Percentiles rank a stretch among this genome's conserved stretches.
Evolutionary conservation across 1,140 invertebrate species (phyloP).

Genomic region (Formica selysi): DNA sequence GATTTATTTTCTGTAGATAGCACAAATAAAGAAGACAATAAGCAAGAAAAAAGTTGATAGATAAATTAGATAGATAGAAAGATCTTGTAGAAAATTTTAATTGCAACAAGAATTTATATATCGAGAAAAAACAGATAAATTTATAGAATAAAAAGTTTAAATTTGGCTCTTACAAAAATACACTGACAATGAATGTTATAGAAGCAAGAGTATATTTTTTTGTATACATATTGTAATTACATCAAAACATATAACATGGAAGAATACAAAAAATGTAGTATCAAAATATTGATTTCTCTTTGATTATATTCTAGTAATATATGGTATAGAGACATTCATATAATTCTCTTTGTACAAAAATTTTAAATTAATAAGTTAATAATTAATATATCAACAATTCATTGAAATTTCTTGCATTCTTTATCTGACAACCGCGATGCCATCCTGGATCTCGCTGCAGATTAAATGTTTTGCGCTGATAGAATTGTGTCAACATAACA

Average conservation of each 20-base stretch:
- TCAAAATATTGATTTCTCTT: background rate
- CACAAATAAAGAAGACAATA: background rate
- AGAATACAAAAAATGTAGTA: constrained; percentile 10
- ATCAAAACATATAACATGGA: background rate
- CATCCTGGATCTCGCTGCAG: constrained; percentile 75
- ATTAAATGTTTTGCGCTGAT: constrained; percentile 73
- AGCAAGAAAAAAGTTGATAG: constrained; percentile 8
- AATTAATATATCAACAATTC: constrained; percentile 65
- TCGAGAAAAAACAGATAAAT: background rate
- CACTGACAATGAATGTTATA: background rate
- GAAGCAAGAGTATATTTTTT: background rate
- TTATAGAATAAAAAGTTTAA: background rate
- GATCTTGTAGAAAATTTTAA: background rate
- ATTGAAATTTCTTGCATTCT: constrained; percentile 72
- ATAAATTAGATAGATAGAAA: background rate
- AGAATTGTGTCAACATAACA: constrained; percentile 75
- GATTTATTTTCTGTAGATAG: constrained; percentile 20
- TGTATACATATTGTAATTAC: background rate
- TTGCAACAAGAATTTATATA: background rate
- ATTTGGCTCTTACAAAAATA: background rate
- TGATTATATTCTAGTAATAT: background rate
- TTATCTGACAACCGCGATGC: constrained; percentile 72
- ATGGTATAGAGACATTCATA: background rate
- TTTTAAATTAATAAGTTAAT: background rate
- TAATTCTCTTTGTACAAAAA: background rate